Evolutionary conservation across 2,888 invertebrate genomes (phyloP).

Genomic region (Ichneumon xanthorius): DNA sequence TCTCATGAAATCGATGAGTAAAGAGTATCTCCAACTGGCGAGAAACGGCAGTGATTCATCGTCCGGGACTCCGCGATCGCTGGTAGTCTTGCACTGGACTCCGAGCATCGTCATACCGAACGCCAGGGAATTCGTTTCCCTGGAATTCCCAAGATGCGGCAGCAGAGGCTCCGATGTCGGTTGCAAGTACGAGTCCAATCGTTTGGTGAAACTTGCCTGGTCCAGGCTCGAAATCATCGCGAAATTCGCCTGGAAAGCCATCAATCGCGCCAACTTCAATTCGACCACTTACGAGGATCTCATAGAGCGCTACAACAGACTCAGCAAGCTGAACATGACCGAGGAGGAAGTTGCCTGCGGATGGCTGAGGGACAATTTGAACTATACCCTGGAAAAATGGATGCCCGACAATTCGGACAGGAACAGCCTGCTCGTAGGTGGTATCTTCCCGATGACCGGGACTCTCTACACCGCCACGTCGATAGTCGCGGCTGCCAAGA

Average conservation of each 20-base stretch:
- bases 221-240: constrained; percentile 86
- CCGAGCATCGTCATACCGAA: constrained; percentile 88
- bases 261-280: constrained; percentile 86
- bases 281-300: constrained; percentile 86
- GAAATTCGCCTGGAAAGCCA: constrained; percentile 85
- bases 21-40: constrained; percentile 73
- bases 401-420: constrained; percentile 80
- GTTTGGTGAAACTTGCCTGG: constrained; percentile 90
- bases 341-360: constrained; percentile 88
- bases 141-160: constrained; percentile 88
- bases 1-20: constrained; percentile 83
- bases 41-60: constrained; percentile 41
- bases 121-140: constrained; percentile 85
- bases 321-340: constrained; percentile 55
- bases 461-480: constrained; percentile 87
- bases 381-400: constrained; percentile 85
- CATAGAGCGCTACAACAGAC: constrained; percentile 82
- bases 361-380: constrained; percentile 87
- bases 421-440: constrained; percentile 87
- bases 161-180: constrained; percentile 82
- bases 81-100: constrained; percentile 89
- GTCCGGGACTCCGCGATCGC: constrained; percentile 81
- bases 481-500: constrained; percentile 87
- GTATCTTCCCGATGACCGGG: constrained; percentile 90
- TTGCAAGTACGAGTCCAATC: constrained; percentile 90